These are phyloP conservation scores for Pterocles burchelli DNA, from an alignment of 2,113 vertebrate species.

Conservation along the genomic window DNA sequence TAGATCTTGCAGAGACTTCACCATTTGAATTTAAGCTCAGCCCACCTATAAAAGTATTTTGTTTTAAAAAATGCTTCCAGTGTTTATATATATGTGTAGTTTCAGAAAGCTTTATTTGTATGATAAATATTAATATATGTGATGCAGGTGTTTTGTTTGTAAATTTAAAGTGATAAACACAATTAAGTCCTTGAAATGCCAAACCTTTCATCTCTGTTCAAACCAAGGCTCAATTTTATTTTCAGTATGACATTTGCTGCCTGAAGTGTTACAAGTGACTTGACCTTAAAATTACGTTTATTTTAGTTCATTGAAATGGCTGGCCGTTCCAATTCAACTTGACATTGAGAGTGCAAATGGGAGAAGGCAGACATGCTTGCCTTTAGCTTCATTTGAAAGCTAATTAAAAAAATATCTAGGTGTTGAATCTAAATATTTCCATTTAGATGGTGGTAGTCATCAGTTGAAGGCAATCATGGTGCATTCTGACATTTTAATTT, in stretches of 20 bases:
- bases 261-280: constrained; percentile 66
- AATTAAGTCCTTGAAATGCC: constrained; percentile 39
- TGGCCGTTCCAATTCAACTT: constrained; percentile 56
- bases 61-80: not conserved
- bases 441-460: constrained; percentile 34
- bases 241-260: constrained; percentile 59
- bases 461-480: constrained; percentile 16
- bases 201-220: constrained; percentile 26
- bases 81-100: not conserved
- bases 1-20: not conserved
- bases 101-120: not conserved
- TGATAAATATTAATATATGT: not conserved
- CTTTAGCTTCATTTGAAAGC: constrained; percentile 38
- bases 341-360: constrained; percentile 9
- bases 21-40: not conserved
- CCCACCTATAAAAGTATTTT: not conserved
- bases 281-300: constrained; percentile 60
- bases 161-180: constrained; percentile 38
- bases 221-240: constrained; percentile 53
- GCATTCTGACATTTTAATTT: constrained; percentile 40
- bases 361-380: constrained; percentile 16
- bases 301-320: constrained; percentile 52
- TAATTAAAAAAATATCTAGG: constrained; percentile 40
- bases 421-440: constrained; percentile 49
- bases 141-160: not conserved